Conservation (phyloP, 2,113 vertebrate genomes). For the Corvus hawaiiensis region DNA sequence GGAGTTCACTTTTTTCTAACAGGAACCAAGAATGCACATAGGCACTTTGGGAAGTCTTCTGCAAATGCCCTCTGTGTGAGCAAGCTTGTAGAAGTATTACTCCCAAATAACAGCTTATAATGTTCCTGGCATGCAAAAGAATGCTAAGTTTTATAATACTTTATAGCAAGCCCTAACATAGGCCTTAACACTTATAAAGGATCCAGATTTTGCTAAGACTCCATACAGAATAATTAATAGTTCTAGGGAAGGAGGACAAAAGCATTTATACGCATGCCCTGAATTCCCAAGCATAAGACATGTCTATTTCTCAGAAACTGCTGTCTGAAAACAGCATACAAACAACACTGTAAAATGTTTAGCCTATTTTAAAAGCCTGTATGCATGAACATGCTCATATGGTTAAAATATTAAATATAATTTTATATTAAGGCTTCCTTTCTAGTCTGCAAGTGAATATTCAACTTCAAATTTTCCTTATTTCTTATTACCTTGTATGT, state of each 20-base stretch:
- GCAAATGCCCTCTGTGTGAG: neutral
- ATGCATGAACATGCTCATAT: neutral
- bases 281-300: neutral
- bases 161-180: neutral
- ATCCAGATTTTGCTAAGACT: neutral
- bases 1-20: neutral
- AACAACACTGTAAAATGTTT: neutral
- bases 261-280: neutral
- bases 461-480: neutral
- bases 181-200: neutral
- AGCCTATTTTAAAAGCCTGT: neutral
- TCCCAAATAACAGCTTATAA: neutral
- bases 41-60: neutral
- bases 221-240: neutral
- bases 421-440: neutral
- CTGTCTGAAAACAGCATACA: neutral
- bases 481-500: neutral
- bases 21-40: neutral
- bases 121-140: neutral
- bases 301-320: neutral
- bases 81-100: neutral
- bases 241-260: neutral
- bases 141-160: neutral
- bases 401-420: neutral
- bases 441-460: neutral